phyloP scores from a whole-genome alignment of 2,888 invertebrate species.

The Callosobruchus maculatus region DNA sequence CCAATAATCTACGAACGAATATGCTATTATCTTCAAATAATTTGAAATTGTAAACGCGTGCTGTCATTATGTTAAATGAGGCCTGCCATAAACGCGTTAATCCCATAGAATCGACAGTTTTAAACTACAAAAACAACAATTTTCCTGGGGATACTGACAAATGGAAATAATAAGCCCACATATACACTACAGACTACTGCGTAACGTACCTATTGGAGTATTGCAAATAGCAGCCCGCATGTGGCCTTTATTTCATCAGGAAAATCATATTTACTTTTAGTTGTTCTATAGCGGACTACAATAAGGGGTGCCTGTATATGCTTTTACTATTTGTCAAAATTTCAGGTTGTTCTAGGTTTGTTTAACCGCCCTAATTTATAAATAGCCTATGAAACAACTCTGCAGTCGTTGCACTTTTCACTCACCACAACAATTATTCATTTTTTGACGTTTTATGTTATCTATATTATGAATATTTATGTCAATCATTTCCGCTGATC shows the following conservation, averaged over 20 bases:
- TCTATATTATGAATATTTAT: no score
- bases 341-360: no score
- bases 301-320: no score
- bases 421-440: no score
- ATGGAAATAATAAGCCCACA: neutral
- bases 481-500: no score
- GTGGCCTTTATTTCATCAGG: neutral
- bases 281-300: no score
- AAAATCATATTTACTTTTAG: no score
- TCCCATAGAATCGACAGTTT: neutral
- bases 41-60: neutral
- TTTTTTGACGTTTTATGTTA: no score
- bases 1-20: neutral
- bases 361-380: no score
- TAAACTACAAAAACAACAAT: neutral
- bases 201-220: neutral
- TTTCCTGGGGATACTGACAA: neutral
- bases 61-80: neutral
- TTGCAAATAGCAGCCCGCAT: neutral
- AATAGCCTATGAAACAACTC: no score
- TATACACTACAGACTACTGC: neutral
- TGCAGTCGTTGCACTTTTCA: no score
- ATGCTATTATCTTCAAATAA: neutral
- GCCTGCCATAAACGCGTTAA: neutral
- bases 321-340: no score